Conservation (phyloP, 2,113 vertebrate species). For the Caracal caracal region DNA sequence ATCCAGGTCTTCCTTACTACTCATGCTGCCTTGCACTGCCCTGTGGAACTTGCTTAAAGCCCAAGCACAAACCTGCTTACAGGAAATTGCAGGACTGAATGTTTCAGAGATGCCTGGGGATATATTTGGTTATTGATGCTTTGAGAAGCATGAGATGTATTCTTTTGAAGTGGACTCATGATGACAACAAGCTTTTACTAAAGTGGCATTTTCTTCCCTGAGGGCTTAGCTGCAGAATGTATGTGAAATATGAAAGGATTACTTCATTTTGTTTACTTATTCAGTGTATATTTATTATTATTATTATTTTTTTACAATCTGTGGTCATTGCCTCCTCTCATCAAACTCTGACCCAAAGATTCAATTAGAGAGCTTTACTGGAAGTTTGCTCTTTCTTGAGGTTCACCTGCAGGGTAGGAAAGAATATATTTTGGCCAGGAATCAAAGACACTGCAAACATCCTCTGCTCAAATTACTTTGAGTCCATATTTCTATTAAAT, state of each 20-base stretch:
- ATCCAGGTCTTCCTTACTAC: neutral
- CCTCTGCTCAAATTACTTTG: slow-evolving; percentile 80
- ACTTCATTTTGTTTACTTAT: slow-evolving; percentile 77
- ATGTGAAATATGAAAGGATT: slow-evolving; percentile 68
- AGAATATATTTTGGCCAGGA: slow-evolving; percentile 78
- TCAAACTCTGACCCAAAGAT: slow-evolving; percentile 77
- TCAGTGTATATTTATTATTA: neutral
- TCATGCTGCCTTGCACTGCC: neutral
- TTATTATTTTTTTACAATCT: slow-evolving; percentile 35
- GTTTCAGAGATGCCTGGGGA: slow-evolving; percentile 65
- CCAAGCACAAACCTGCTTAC: neutral
- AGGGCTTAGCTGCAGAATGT: slow-evolving; percentile 43
- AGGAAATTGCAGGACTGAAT: slow-evolving; percentile 37
- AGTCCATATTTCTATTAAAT: slow-evolving; percentile 85
- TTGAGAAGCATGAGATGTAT: slow-evolving; percentile 32
- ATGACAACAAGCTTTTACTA: slow-evolving; percentile 71
- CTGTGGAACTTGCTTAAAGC: neutral
- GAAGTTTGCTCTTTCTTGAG: slow-evolving; percentile 79
- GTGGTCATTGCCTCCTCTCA: slow-evolving; percentile 65
- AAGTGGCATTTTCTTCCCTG: slow-evolving; percentile 63
- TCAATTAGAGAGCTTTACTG: slow-evolving; percentile 79
- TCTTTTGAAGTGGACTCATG: slow-evolving; percentile 63
- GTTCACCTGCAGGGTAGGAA: slow-evolving; percentile 82
- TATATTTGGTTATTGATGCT: slow-evolving; percentile 70
- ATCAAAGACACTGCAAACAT: slow-evolving; percentile 82